phyloP scores from a whole-genome alignment of 2,113 vertebrate species.

The Nothoprocta pentlandii region DNA sequence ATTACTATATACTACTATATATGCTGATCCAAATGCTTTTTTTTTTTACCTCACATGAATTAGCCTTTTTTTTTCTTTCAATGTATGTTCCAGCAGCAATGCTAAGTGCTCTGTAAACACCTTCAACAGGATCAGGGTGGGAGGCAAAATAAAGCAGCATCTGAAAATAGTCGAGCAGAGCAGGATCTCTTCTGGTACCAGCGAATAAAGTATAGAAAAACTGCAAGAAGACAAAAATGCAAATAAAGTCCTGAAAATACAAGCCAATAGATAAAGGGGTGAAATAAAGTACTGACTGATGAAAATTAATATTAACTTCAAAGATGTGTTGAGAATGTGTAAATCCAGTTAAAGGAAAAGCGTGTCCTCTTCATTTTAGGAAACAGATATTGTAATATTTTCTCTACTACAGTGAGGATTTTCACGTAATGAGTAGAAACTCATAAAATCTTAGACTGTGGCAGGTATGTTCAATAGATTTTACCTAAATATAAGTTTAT shows the following conservation, averaged over 20 bases:
- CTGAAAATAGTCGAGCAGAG: constrained; percentile 81
- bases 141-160: constrained; percentile 90
- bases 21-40: not conserved
- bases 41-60: constrained; percentile 35
- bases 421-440: not conserved
- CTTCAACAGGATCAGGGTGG: constrained; percentile 83
- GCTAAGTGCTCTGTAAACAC: constrained; percentile 88
- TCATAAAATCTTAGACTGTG: not conserved
- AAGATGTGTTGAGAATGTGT: not conserved
- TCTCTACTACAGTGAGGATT: not conserved
- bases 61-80: constrained; percentile 6
- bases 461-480: not conserved
- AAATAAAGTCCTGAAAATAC: not conserved
- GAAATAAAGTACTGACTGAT: not conserved
- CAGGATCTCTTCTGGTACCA: constrained; percentile 68
- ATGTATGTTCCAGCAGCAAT: constrained; percentile 77
- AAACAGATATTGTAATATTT: not conserved
- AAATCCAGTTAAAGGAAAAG: not conserved
- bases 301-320: not conserved
- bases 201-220: constrained; percentile 91
- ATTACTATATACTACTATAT: not conserved
- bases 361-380: not conserved
- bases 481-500: not conserved
- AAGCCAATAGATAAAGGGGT: not conserved
- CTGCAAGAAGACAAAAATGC: constrained; percentile 69